Evolutionary conservation across 2,888 invertebrate species (phyloP), one percentile per base, ranked within the genome.

Genomic region (Drosophila buzzatii): DNA sequence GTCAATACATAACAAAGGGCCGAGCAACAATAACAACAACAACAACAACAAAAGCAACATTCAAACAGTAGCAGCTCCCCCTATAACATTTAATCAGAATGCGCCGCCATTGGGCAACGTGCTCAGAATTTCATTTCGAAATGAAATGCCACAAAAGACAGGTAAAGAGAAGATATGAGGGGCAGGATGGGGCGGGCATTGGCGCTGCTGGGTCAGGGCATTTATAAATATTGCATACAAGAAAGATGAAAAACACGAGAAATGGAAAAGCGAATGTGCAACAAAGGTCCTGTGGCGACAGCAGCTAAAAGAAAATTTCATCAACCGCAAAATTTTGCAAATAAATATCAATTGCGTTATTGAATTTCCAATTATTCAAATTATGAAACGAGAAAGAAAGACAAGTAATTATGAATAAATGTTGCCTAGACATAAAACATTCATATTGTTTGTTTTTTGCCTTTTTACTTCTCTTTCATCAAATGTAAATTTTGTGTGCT

Each of bases 121-220:
- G 86, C 79, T 61, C 70, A 76, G 89, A 90, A 89, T 90, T 90
- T 79, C 70, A 90, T 89, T 90, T 81, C 60, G 61, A 82, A 82
- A 82, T 82, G 73, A 80, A 77, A 82, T 82, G 72, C 55, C 60
- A 58, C 27, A 18, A 33, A 56, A 57, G 56, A 55, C 52, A 49
- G 57, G 57, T 23, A 47, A 10, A 8, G 39, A 35, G 67, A 12
- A 23, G 47, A 18, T 53, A 27, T 14, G 44, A 12, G 20, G 18
- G 16, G 35, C 14, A 33, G 44, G 8, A 16, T 1, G n/a, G 12
- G 41, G 47, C 16, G 20, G 4, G 27, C 39, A 12, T 27, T 27
- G 20, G 41, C 39, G 39, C 37, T 59, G 39, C 53, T 59, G 56
- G 49, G 49, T 49, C n/a, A 49, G 31, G 44, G 69, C 70, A 67